Evolutionary conservation across 23 tunicate species (phyloP).

Genomic region (Styela plicata): DNA sequence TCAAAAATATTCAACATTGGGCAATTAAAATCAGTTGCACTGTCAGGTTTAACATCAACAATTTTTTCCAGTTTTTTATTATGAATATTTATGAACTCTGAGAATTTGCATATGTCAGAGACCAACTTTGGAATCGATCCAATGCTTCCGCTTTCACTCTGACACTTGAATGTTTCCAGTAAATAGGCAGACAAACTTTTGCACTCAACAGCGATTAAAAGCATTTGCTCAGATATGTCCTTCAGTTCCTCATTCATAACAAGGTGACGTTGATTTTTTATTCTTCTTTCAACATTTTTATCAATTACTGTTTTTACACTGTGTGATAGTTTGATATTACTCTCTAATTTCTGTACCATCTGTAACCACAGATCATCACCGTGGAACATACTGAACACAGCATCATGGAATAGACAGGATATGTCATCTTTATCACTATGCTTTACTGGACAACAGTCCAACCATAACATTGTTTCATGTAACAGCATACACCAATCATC

Average conservation of each 20-base stretch:
- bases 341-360: no score
- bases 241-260: neutral
- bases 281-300: neutral
- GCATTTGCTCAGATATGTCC: neutral
- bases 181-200: neutral
- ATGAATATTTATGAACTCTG: neutral
- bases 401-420: neutral
- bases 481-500: neutral
- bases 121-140: neutral
- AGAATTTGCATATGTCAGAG: neutral
- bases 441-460: constrained; percentile 19
- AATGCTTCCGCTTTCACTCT: neutral
- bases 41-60: neutral
- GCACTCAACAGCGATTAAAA: neutral
- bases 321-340: neutral
- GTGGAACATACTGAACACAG: neutral
- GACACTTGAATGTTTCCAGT: neutral
- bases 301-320: neutral
- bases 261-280: neutral
- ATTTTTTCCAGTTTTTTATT: no score
- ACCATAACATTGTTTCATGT: constrained; percentile 6
- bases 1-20: neutral
- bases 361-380: neutral
- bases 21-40: neutral
- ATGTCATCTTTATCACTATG: neutral